A percentile compares a stretch with the other conserved stretches of the same genome.
phyloP scores from a whole-genome alignment of 2,797 vertebrate species.

The Anniella stebbinsi region DNA sequence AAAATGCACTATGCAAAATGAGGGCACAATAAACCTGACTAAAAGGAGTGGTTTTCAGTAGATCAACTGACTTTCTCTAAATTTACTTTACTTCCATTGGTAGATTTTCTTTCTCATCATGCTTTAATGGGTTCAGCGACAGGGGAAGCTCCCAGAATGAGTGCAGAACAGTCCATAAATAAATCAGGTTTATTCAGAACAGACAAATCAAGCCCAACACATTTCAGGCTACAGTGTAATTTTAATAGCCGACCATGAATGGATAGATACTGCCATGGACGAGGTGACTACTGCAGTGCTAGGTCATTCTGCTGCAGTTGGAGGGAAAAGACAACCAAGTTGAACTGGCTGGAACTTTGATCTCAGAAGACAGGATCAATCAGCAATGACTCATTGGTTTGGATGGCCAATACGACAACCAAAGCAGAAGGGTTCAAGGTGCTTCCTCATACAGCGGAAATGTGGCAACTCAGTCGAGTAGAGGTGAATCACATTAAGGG shows the following conservation, averaged over 20 bases:
- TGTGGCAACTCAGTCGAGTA: not conserved
- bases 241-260: no score
- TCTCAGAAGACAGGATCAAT: not conserved
- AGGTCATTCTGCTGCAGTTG: not conserved
- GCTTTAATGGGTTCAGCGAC: no score
- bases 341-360: not conserved
- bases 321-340: not conserved
- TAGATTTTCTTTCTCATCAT: not conserved
- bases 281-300: no score
- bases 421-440: not conserved
- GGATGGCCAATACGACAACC: no score
- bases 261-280: no score
- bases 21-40: not conserved
- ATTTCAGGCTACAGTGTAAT: no score
- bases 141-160: not conserved
- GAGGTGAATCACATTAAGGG: not conserved
- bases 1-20: not conserved
- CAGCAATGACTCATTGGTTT: not conserved
- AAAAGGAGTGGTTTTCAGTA: not conserved
- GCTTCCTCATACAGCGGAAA: not conserved
- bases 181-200: not conserved
- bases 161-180: no score
- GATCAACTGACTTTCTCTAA: no score
- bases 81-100: not conserved
- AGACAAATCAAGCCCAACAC: not conserved